Base-by-base conservation (phyloP, 2,797 vertebrate species). In the Zenarchopterus dispar region DNA sequence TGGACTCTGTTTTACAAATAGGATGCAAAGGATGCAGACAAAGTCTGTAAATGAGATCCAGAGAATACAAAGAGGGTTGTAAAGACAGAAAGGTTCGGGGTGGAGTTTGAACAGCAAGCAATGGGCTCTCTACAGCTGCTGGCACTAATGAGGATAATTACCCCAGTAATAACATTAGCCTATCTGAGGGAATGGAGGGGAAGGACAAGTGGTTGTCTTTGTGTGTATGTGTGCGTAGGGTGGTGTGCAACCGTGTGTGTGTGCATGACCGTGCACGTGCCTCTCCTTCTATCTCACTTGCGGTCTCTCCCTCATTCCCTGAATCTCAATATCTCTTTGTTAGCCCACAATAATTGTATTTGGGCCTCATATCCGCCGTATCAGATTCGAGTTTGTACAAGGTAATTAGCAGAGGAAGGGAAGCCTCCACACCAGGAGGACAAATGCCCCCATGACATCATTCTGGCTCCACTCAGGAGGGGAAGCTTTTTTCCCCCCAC, bases 101-200 rank as follows among this genome's bases (percentile, higher is more conserved):
- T 89, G 86, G 86, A 88, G 89, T 86, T 84, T 84, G 89, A 89
- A 85, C 88, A 88, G 86, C 81, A 73, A 89, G 90, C 88, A 87
- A 82, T 91, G 91, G 91, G 89, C 92, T 91, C 91, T 91, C 94
- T 94, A 95, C 96, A 97, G 96, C 96, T 96, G 95, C 95, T 95
- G 93, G 93, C 94, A 93, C 95, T 96, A 97, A 98, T 98, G 95
- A 98, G 95, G 94, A 96, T 97, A 97, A 98, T 98, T 98, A 97
- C 89, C 92, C 92, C 93, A 92, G 95, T 97, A 97, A 97, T 97
- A 96, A 96, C 94, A 96, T 98, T 97, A 97, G 95, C 93, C 94
- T 96, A 96, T 97, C 96, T 95, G 93, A 96, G 97, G 96, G 96
- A 97, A 98, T 96, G 96, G 95, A 94, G 95, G 95, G 89, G 91